These are phyloP conservation scores for Augiades crinisus DNA, from an alignment of 2,888 invertebrate species.

Conservation along the genomic window DNA sequence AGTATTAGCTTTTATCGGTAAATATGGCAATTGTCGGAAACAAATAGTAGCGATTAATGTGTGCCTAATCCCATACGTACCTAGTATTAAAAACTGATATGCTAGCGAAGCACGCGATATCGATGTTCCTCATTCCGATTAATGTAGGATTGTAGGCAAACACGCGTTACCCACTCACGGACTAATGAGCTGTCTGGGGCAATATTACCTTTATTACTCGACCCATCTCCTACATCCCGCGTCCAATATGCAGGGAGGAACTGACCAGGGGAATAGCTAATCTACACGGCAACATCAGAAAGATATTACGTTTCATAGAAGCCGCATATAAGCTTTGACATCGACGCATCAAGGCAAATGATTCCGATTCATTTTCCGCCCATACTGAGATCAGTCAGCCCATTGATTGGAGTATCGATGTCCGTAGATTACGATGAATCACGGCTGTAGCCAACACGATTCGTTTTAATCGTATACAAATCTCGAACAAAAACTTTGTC, in stretches of 20 bases:
- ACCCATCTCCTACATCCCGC: not conserved
- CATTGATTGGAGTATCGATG: conserved; percentile 48
- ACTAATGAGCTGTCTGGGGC: conserved; percentile 10
- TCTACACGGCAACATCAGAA: conserved; percentile 6
- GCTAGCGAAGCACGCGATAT: not conserved
- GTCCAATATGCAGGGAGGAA: not conserved
- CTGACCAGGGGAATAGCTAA: conserved; percentile 8
- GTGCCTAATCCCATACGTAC: not conserved
- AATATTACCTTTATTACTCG: conserved; percentile 6
- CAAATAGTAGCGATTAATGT: not conserved
- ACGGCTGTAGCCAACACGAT: no score
- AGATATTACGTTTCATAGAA: not conserved
- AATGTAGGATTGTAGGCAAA: conserved; percentile 3
- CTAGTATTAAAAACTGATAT: not conserved
- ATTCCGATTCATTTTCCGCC: conserved; percentile 40
- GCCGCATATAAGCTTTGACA: conserved; percentile 5
- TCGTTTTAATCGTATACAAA: no score
- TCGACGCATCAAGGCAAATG: not conserved
- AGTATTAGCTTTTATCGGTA: no score
- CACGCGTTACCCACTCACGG: not conserved
- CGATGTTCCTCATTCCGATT: conserved; percentile 3
- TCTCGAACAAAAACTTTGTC: no score
- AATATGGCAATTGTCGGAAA: not conserved
- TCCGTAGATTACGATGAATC: conserved; percentile 52
- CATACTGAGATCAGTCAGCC: conserved; percentile 45